Evolutionary conservation across 2,797 vertebrate species (phyloP), one percentile per base, ranked within the genome.

Genomic region (Gadopsis marmoratus): DNA sequence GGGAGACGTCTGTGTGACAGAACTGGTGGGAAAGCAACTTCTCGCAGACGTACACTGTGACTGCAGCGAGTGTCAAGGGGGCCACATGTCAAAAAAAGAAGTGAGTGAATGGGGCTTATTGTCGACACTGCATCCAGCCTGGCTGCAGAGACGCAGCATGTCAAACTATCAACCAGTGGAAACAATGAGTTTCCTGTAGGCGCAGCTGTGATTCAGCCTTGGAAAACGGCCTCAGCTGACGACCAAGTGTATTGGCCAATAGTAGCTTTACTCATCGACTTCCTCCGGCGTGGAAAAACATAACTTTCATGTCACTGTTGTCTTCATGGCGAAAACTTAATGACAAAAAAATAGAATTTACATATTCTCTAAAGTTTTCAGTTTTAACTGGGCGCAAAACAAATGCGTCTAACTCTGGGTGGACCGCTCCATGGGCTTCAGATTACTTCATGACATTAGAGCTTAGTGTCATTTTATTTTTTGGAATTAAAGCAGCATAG

Each of bases 141-240:
- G 48, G 59, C 77, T 84, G 81, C 78, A 50, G 43, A 71, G 65
- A 64, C 74, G 71, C 89, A 87, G 79, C 85, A 76, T 89, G 85
- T 86, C 84, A 60, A 81, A 85, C 83, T 76, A 55, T 78, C 67
- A 84, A 74, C 81, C 71, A 85, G 39, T 74, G 78, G 86, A 91
- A 91, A 92, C 84, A 87, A 86, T 87, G 79, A 79, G 39, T 84
- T 76, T 84, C 88, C 81, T 90, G 83, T 90, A 21, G 37, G 14
- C n/a, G 23, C 63, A n/a, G 71, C 67, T 48, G 31, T 76, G 78
- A 85, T 76, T 90, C 71, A 75, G 75, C 50, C 47, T 41, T 21
- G 39, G 73, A 61, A 82, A 90, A 87, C 60, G 43, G 56, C 68
- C 59, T 55, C 61, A 68, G 72, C 76, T 84, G 73, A 79, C 50